These are phyloP conservation scores for Netelia inedita DNA, from an alignment of 2,888 invertebrate species.

Conservation along the genomic window DNA sequence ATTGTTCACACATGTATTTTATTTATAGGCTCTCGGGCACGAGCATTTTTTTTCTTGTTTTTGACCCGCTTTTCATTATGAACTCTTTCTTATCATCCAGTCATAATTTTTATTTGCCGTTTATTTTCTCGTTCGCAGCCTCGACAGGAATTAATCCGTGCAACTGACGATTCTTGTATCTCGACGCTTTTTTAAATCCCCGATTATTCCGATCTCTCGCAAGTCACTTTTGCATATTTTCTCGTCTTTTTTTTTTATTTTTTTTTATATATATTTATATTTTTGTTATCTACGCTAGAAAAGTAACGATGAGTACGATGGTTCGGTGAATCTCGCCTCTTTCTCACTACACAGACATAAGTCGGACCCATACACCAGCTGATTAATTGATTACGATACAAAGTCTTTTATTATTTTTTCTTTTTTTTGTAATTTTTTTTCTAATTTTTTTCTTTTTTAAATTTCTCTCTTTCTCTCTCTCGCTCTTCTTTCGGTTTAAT, in stretches of 20 bases:
- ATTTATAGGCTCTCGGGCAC: constrained; percentile 49
- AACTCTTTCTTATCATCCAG: neutral
- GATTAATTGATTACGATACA: constrained; percentile 71
- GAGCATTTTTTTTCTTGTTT: constrained; percentile 10
- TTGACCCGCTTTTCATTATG: neutral
- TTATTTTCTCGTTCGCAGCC: neutral
- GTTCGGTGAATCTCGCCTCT: constrained; percentile 68
- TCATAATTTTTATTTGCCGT: neutral
- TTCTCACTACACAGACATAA: constrained; percentile 77
- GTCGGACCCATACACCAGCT: constrained; percentile 85
- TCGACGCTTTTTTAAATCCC: constrained; percentile 10
- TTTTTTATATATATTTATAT: constrained; percentile 40
- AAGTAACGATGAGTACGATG: constrained; percentile 68
- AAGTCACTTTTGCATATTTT: constrained; percentile 10
- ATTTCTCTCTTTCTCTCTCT: neutral
- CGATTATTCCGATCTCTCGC: neutral
- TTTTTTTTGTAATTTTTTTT: constrained; percentile 32
- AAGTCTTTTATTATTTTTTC: constrained; percentile 43
- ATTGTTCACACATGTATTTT: constrained; percentile 23
- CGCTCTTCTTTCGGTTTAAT: constrained; percentile 23
- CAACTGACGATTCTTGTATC: constrained; percentile 37
- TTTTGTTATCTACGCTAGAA: constrained; percentile 47
- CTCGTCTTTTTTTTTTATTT: constrained; percentile 23
- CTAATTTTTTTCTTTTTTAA: constrained; percentile 5
- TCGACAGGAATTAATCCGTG: neutral